Percentiles rank a stretch among this genome's conserved stretches.
Evolutionary conservation across 2,113 vertebrate genomes (phyloP).

Genomic region (Coracopsis vasa): DNA sequence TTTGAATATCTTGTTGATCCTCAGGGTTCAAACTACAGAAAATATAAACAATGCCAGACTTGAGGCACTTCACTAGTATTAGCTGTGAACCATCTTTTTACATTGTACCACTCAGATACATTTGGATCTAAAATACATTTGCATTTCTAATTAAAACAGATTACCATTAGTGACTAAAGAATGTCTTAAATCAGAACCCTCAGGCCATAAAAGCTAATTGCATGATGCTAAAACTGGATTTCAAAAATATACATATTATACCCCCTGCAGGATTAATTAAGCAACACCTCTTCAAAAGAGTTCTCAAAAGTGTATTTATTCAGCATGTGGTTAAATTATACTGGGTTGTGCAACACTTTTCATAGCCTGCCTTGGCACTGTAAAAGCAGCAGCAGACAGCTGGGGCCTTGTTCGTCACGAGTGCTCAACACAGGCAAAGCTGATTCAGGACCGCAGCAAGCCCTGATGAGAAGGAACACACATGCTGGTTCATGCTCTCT

Average conservation of each 20-base stretch:
- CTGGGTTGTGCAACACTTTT: background rate
- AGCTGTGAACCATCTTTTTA: slow-evolving; percentile 46
- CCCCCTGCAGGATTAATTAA: slow-evolving; percentile 68
- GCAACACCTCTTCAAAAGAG: slow-evolving; percentile 56
- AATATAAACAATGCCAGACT: slow-evolving; percentile 30
- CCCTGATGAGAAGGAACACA: background rate
- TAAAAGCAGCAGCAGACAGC: background rate
- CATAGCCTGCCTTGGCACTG: background rate
- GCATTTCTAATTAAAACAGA: slow-evolving; percentile 64
- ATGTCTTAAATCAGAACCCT: slow-evolving; percentile 58
- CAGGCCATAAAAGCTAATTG: slow-evolving; percentile 60
- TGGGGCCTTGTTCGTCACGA: background rate
- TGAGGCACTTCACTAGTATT: background rate
- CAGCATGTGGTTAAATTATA: slow-evolving; percentile 52
- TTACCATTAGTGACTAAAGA: slow-evolving; percentile 48
- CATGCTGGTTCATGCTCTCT: background rate
- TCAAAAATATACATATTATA: slow-evolving; percentile 64
- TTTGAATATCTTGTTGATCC: slow-evolving; percentile 19
- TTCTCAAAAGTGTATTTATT: slow-evolving; percentile 61
- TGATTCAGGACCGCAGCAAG: background rate
- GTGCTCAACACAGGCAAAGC: background rate
- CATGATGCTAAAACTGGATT: slow-evolving; percentile 55
- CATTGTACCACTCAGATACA: slow-evolving; percentile 13
- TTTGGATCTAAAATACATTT: slow-evolving; percentile 44
- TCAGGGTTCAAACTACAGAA: slow-evolving; percentile 39